Evolutionary conservation across 1,140 invertebrate genomes (phyloP).

Genomic region (Charaxes varanes): DNA sequence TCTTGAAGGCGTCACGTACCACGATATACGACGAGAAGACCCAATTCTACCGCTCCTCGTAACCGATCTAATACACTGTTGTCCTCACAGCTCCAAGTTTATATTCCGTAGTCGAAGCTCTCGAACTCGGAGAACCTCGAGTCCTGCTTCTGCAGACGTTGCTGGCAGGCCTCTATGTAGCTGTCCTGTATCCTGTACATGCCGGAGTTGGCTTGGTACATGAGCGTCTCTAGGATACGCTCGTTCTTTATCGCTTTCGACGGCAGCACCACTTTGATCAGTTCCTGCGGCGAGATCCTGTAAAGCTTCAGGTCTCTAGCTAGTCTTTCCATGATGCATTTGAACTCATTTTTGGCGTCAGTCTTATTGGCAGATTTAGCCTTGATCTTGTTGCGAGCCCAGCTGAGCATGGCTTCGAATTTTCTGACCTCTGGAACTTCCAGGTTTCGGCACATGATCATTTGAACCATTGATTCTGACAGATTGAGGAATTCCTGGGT

Average conservation of each 20-base stretch:
- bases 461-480: constrained; percentile 95
- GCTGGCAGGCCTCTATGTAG: constrained; percentile 90
- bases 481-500: constrained; percentile 88
- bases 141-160: constrained; percentile 90
- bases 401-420: constrained; percentile 94
- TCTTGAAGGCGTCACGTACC: constrained; percentile 68
- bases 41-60: constrained; percentile 46
- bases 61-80: constrained; percentile 70
- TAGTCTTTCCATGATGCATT: constrained; percentile 93
- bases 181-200: constrained; percentile 93
- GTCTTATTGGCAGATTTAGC: constrained; percentile 83
- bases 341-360: constrained; percentile 91
- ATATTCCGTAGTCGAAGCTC: constrained; percentile 83
- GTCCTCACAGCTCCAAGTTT: constrained; percentile 65
- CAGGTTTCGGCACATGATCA: constrained; percentile 92
- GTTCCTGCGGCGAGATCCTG: constrained; percentile 92
- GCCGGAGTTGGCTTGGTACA: constrained; percentile 94
- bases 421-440: constrained; percentile 93
- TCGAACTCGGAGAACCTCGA: constrained; percentile 87
- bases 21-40: constrained; percentile 61
- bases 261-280: constrained; percentile 93
- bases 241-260: constrained; percentile 96
- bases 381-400: constrained; percentile 90
- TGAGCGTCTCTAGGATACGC: constrained; percentile 92
- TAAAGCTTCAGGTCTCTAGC: constrained; percentile 92